Conservation (phyloP, 2,113 vertebrate genomes). For the Oreocharis arfaki region DNA sequence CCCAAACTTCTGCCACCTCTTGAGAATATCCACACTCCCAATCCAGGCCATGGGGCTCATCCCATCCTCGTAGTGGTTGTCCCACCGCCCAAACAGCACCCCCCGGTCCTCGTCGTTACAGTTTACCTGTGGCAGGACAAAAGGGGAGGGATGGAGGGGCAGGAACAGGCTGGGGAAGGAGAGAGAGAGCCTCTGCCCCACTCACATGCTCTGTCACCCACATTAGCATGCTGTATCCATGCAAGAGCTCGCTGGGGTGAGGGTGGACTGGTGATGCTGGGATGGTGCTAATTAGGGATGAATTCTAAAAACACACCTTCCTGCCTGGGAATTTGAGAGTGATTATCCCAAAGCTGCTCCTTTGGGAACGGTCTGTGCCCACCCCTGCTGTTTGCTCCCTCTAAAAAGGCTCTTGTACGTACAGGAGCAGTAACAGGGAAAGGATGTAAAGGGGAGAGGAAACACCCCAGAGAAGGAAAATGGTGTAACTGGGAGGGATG, state of each 20-base stretch:
- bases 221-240: not conserved
- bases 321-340: not conserved
- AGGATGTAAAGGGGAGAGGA: not conserved
- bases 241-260: not conserved
- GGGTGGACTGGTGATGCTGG: too few relatives aligned
- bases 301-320: not conserved
- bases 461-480: not conserved
- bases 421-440: not conserved
- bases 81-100: conserved; percentile 85
- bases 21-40: conserved; percentile 89
- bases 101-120: conserved; percentile 86
- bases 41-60: conserved; percentile 86
- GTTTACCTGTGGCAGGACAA: conserved; percentile 77
- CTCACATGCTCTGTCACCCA: rapidly evolving
- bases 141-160: not conserved
- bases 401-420: not conserved
- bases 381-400: not conserved
- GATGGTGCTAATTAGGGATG: not conserved
- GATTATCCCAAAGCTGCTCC: not conserved
- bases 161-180: not conserved
- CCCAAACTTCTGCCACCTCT: conserved; percentile 73
- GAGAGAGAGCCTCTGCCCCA: not conserved
- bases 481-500: not conserved
- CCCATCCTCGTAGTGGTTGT: conserved; percentile 74
- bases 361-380: too few relatives aligned